Base-by-base conservation (phyloP, 2,113 vertebrate species). In the Hypocryptadius cinnamomeus region DNA sequence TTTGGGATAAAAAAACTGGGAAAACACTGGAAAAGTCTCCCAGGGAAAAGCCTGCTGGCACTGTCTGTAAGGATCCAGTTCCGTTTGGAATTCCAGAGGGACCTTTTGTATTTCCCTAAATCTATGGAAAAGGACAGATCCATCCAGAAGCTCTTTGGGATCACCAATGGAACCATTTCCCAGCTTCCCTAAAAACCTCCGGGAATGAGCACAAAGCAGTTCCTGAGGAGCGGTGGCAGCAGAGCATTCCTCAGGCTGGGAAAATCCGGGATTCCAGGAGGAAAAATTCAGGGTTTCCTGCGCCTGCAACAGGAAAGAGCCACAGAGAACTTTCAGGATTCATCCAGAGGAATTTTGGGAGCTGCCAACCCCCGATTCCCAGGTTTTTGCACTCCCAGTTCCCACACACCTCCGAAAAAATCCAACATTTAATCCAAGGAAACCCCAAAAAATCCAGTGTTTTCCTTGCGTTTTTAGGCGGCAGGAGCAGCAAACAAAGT, bases 401-500 rank as follows among this genome's bases (percentile, higher is more conserved):
- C 28, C n/a, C 37, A 42, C 37, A 24, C 9, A 10, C 2, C 9
- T 25, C 20, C 51, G 9, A 13, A 25, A 42, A 35, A 48, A 8
- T 35, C 25, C 51, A 42, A 12, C 4, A 5, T 59, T n/a, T 17
- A 42, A 35, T 28, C 57, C 57, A 54, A 39, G 40, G 69, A 39
- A 59, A 68, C 10, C 4, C 10, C 3, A 8, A 25, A 30, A 57
- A 31, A 5, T 25, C 25, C 0, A 0, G 35, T 3, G 13, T 50
- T 68, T 68, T 25, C 63, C 45, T 15, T 2, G 21, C 21, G 4
- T 68, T 85, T 50, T 31, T 7, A 31, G 53, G 61, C 37, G 76
- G 61, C 2, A 3, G 35, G 44, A 85, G 35, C 31, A 66, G 42
- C 13, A 1, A n/a, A 57, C 1, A 0, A 42, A 37, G 31, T 1